Percentiles rank a stretch among this genome's conserved stretches.
These are phyloP conservation scores for Callospermophilus lateralis DNA, from an alignment of 2,113 vertebrate species.

Conservation along the genomic window DNA sequence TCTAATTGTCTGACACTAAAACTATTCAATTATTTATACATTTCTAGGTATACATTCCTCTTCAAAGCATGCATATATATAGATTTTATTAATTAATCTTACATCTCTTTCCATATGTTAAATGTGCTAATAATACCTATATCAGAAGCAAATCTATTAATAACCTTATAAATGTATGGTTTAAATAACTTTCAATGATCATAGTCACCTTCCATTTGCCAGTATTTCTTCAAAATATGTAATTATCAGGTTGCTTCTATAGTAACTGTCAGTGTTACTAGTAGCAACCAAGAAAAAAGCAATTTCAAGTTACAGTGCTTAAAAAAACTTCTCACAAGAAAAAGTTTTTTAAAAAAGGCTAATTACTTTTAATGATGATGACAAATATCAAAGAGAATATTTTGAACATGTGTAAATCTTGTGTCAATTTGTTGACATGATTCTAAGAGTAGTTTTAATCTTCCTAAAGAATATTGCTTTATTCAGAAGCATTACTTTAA, in stretches of 20 bases:
- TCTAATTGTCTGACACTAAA: not conserved
- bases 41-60: not conserved
- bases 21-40: not conserved
- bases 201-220: not conserved
- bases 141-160: not conserved
- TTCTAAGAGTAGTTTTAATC: constrained; percentile 24
- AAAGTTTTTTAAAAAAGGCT: not conserved
- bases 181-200: constrained; percentile 48
- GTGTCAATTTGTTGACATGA: not conserved
- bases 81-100: constrained; percentile 9
- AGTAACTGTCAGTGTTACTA: constrained; percentile 48
- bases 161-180: not conserved
- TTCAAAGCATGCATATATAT: not conserved
- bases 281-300: constrained; percentile 46
- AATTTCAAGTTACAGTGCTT: not conserved
- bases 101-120: not conserved
- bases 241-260: constrained; percentile 45
- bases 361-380: not conserved
- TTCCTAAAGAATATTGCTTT: not conserved
- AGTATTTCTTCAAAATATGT: constrained; percentile 48
- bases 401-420: not conserved
- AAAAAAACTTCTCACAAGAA: not conserved
- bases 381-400: not conserved
- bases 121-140: not conserved
- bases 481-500: not conserved